Evolutionary conservation across 2,113 vertebrate species (phyloP).

Genomic region (Cervus canadensis): DNA sequence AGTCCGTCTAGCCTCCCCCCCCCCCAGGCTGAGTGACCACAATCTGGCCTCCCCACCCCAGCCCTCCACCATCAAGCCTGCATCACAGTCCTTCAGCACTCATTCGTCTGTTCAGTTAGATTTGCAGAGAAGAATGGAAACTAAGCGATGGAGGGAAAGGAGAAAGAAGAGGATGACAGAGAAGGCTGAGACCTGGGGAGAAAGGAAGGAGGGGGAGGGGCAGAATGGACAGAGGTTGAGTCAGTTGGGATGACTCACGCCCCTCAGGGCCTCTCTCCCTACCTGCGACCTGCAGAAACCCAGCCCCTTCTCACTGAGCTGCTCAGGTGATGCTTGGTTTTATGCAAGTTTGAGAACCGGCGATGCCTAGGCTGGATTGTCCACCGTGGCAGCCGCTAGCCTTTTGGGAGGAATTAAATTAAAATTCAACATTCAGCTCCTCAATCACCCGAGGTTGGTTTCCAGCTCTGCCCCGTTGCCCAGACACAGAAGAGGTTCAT

Average conservation of each 20-base stretch:
- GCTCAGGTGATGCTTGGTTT: not conserved
- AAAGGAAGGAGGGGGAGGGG: not conserved
- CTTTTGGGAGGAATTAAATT: not conserved
- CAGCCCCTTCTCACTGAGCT: not conserved
- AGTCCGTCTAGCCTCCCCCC: not conserved
- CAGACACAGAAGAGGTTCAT: no score
- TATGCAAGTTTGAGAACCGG: not conserved
- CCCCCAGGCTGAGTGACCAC: fast-evolving
- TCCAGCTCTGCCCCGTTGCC: not conserved
- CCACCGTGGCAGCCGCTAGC: not conserved
- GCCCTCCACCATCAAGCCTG: not conserved
- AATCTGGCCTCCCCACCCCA: not conserved
- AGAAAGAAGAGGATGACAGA: not conserved
- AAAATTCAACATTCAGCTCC: not conserved
- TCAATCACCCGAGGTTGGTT: not conserved
- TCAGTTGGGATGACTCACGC: fast-evolving
- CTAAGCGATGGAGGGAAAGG: not conserved
- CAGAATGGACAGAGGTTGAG: not conserved
- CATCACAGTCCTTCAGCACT: not conserved
- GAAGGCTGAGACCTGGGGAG: not conserved
- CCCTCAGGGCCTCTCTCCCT: not conserved
- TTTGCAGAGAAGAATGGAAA: not conserved
- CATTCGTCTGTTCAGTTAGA: not conserved
- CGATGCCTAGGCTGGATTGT: not conserved
- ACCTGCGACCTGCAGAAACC: not conserved